phyloP scores from a whole-genome alignment of 2,888 invertebrate species.

The Hydrotaea cyrtoneurina region DNA sequence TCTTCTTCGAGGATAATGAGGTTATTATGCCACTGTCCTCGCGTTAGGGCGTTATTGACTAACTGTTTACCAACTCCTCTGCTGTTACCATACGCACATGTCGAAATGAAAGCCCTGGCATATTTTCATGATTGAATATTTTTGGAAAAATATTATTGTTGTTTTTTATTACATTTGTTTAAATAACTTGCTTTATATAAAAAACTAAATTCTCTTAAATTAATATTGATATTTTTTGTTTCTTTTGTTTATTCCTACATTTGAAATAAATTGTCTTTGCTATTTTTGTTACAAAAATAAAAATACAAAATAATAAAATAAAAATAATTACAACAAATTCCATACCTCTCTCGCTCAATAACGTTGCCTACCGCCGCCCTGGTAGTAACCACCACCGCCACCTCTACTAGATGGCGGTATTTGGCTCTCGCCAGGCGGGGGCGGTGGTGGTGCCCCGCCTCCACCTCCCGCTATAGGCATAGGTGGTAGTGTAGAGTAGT shows the following conservation, averaged over 20 bases:
- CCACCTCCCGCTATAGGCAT: conserved; percentile 53
- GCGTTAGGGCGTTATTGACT: too few relatives aligned
- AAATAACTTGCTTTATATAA: conserved; percentile 43
- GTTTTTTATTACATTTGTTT: conserved; percentile 30
- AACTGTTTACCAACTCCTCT: too few relatives aligned
- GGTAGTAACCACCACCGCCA: conserved; percentile 68
- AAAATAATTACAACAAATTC: conserved; percentile 36
- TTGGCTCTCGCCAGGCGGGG: conserved; percentile 51
- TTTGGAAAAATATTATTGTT: conserved; percentile 24
- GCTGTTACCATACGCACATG: too few relatives aligned
- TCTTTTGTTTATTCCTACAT: conserved; percentile 48
- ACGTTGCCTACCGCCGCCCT: conserved; percentile 65
- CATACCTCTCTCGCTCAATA: conserved; percentile 52
- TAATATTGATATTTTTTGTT: conserved; percentile 42
- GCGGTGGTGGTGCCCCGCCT: conserved; percentile 58
- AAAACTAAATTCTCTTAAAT: conserved; percentile 60
- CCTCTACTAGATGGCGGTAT: conserved; percentile 46
- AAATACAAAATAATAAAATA: conserved; percentile 50
- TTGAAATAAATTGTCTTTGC: conserved; percentile 50
- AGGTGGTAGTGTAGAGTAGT: conserved; percentile 43
- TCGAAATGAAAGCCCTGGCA: conserved; percentile 12
- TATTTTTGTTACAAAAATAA: conserved; percentile 45
- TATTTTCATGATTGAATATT: conserved; percentile 29
- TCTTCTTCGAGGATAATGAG: too few relatives aligned
- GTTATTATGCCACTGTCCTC: too few relatives aligned